A percentile compares a stretch with the other conserved stretches of the same genome.
Conservation (phyloP, 2,113 vertebrate genomes). For the Cervus canadensis region DNA sequence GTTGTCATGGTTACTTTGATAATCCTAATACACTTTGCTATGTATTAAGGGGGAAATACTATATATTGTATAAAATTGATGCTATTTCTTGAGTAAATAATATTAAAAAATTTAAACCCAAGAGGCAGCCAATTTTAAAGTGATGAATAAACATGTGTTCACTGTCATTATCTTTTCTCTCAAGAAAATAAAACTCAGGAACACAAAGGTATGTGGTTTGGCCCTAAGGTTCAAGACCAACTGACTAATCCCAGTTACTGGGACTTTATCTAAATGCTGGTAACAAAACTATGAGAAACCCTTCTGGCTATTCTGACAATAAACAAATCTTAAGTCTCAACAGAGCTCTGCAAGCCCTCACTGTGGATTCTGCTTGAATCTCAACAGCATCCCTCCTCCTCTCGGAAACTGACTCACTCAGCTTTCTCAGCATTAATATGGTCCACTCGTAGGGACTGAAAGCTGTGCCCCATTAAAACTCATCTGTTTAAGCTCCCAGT, state of each 20-base stretch:
- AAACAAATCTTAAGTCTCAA: neutral
- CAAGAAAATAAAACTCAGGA: slow-evolving; percentile 45
- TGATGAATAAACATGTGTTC: slow-evolving; percentile 58
- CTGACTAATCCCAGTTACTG: neutral
- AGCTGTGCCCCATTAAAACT: neutral
- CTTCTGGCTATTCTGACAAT: neutral
- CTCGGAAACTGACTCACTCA: neutral
- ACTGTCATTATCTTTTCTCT: slow-evolving; percentile 43
- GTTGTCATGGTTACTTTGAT: slow-evolving; percentile 73
- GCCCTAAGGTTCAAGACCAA: neutral
- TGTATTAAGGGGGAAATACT: slow-evolving; percentile 39
- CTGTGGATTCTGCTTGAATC: neutral
- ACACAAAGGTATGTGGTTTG: slow-evolving; percentile 40
- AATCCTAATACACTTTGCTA: neutral
- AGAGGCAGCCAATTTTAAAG: slow-evolving; percentile 45
- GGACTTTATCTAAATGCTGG: neutral
- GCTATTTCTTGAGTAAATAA: slow-evolving; percentile 47
- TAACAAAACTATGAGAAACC: neutral
- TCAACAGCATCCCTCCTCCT: neutral
- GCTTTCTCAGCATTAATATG: neutral
- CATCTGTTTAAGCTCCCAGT: neutral
- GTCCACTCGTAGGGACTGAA: neutral
- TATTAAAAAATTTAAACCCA: slow-evolving; percentile 16
- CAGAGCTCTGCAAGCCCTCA: neutral
- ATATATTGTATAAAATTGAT: slow-evolving; percentile 44